A percentile compares a stretch with the other conserved stretches of the same genome.
phyloP scores from a whole-genome alignment of 1,140 invertebrate genomes.

The Potamilus streckersoni region DNA sequence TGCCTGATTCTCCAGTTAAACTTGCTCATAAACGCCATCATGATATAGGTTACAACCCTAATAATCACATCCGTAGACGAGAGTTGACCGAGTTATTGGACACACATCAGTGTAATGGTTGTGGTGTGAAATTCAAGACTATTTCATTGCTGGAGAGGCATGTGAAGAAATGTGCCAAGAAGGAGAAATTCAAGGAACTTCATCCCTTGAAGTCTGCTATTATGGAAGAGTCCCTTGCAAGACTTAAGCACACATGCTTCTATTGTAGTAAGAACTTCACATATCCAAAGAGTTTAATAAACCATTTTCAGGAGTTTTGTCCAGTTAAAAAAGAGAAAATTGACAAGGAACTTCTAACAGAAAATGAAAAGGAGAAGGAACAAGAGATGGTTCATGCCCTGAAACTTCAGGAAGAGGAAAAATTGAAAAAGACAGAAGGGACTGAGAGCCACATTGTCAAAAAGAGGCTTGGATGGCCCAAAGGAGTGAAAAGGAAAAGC shows the following conservation, averaged over 20 bases:
- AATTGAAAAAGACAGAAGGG: constrained; percentile 26
- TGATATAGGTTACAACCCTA: constrained; percentile 52
- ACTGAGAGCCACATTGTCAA: constrained; percentile 10
- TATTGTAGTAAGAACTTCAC: constrained; percentile 56
- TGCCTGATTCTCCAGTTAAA: constrained; percentile 27
- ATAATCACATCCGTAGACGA: constrained; percentile 50
- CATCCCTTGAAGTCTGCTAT: constrained; percentile 29
- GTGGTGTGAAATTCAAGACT: constrained; percentile 53
- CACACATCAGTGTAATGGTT: constrained; percentile 53
- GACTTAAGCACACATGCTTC: constrained; percentile 42
- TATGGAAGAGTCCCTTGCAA: constrained; percentile 19
- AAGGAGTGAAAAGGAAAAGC: constrained; percentile 5
- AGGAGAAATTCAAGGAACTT: constrained; percentile 51
- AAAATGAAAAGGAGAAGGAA: constrained; percentile 42
- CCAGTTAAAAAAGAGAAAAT: constrained; percentile 35
- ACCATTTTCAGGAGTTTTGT: constrained; percentile 52
- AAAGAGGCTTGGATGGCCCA: constrained; percentile 19
- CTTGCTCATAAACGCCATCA: constrained; percentile 22
- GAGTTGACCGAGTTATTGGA: constrained; percentile 53
- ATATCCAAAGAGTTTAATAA: constrained; percentile 49
- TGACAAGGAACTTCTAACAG: constrained; percentile 30
- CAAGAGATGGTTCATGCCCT: constrained; percentile 32
- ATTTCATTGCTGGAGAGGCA: constrained; percentile 55
- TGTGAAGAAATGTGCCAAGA: constrained; percentile 49
- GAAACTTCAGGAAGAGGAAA: constrained; percentile 37